phyloP scores from a whole-genome alignment of 2,113 vertebrate species.

The Zeus faber region DNA sequence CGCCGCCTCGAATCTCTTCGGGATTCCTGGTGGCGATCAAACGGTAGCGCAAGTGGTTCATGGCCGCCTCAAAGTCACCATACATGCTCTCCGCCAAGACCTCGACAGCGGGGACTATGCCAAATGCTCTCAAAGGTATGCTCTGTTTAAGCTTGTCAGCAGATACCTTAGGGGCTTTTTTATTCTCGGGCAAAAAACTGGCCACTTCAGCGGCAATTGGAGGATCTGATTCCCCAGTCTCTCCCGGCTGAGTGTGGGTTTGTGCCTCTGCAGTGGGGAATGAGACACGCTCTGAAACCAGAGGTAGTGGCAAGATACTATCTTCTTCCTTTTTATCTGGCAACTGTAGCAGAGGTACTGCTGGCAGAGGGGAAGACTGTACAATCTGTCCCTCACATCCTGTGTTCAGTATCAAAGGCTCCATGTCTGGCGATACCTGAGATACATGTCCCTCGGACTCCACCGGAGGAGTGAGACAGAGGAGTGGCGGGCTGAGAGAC shows the following conservation, averaged over 20 bases:
- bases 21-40: constrained; percentile 92
- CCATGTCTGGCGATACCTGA: constrained; percentile 55
- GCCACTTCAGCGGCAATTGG: constrained; percentile 22
- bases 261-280: constrained; percentile 53
- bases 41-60: constrained; percentile 87
- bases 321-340: constrained; percentile 44
- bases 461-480: constrained; percentile 58
- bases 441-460: constrained; percentile 48
- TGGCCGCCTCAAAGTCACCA: constrained; percentile 88
- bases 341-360: constrained; percentile 33
- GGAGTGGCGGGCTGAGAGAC: constrained; percentile 58
- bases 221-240: constrained; percentile 26
- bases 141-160: constrained; percentile 36
- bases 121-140: constrained; percentile 16
- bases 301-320: constrained; percentile 37
- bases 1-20: constrained; percentile 93
- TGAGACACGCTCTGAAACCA: constrained; percentile 53
- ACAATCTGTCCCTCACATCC: constrained; percentile 39
- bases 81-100: constrained; percentile 95
- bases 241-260: constrained; percentile 32
- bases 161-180: constrained; percentile 31
- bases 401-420: constrained; percentile 51
- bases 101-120: constrained; percentile 60
- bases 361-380: constrained; percentile 39
- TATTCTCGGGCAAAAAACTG: constrained; percentile 37